Conservation (phyloP, 2,113 vertebrate genomes). For the Actenoides hombroni region DNA sequence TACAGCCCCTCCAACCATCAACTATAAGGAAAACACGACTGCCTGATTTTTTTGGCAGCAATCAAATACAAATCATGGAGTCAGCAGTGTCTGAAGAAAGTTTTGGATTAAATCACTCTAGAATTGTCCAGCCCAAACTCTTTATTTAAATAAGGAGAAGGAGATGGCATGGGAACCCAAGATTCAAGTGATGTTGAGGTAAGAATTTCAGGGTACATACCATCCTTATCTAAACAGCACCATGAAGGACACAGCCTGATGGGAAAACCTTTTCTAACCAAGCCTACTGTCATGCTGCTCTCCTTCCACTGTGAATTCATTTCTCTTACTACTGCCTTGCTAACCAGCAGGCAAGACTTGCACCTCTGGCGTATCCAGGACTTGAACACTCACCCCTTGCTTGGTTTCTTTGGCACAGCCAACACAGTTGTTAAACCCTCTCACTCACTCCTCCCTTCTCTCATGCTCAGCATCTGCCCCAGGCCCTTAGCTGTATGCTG, state of each 20-base stretch:
- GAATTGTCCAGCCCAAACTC: background rate
- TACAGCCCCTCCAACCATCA: background rate
- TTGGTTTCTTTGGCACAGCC: background rate
- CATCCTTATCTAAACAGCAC: background rate
- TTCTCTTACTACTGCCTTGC: background rate
- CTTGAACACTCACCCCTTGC: background rate
- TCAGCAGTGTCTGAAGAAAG: background rate
- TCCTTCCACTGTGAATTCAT: background rate
- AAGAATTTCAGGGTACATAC: background rate
- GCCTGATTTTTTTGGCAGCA: background rate
- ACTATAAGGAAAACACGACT: background rate
- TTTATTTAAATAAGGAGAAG: background rate
- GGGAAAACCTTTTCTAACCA: background rate
- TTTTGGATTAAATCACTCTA: background rate
- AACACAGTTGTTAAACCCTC: background rate
- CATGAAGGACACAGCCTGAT: background rate
- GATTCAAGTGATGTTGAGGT: background rate
- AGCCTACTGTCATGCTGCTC: background rate
- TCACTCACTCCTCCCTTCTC: background rate
- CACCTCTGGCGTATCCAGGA: background rate
- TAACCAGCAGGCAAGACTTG: background rate
- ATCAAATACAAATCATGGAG: background rate
- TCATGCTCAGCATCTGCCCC: background rate
- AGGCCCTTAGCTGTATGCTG: accelerated
- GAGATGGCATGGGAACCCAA: accelerated